Base-by-base conservation (phyloP, 2,888 invertebrate genomes). In the Eristalis tenax region DNA sequence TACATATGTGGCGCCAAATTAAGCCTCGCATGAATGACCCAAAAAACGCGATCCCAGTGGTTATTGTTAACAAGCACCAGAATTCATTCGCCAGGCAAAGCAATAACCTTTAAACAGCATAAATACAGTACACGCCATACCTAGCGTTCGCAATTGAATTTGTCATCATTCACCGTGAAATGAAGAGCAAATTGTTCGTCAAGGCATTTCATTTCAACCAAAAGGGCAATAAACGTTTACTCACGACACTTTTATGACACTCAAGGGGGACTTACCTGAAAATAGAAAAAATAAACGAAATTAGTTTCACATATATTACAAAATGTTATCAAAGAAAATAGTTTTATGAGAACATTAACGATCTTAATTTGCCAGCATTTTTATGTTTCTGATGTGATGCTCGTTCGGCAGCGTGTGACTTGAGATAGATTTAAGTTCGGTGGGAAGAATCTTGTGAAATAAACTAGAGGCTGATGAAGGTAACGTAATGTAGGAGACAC, bases 231-330 rank as follows among this genome's bases (percentile, higher is more conserved):
- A 50, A 50, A 50, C 50, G 8, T 50, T 13, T 50, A 68, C 66
- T 68, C 50, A 68, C 66, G 50, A 68, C 10, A 26, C 2, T n/a
- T 50, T 68, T 43, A 50, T 1, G 15, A 43, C 15, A 43, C 26
- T 43, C n/a, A 28, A 68, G 43, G 13, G 66, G 13, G 66, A 68
- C 66, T 68, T 68, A 68, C 66, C 66, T 56, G 56, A 56, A 69
- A 50, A 50, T 50, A 69, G n/a, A 11, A 68, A 57, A 69, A 50
- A 57, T 18, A 26, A 56, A 35, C 0, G n/a, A 18, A 68, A 68
- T 68, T 50, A 68, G 11, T 38, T 40, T 11, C 23, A 40, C 23
- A 40, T 23, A 15, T 38, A 38, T 50, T 50, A 8, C 18, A 8
- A 50, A 50, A 50, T 18, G 8, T 8, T 50, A 18, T 50, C 18